phyloP scores from a whole-genome alignment of 2,797 vertebrate genomes.

The Pantherophis vulpinus region DNA sequence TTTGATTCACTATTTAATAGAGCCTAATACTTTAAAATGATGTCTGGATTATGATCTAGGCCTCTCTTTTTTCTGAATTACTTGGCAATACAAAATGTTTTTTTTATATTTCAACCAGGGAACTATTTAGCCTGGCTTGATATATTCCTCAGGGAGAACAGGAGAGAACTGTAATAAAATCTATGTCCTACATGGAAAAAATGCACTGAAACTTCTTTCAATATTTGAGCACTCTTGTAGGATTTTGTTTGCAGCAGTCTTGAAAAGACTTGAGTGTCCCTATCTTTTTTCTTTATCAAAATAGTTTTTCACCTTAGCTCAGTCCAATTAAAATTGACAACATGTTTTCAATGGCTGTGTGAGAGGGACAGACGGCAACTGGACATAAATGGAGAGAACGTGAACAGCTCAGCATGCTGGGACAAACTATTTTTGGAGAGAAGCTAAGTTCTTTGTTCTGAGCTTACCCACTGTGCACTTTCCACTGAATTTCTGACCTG shows the following conservation, averaged over 20 bases:
- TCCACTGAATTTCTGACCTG: neutral
- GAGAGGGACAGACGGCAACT: rapidly evolving
- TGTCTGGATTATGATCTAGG: neutral
- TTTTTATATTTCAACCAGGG: neutral
- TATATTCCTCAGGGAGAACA: constrained; percentile 1
- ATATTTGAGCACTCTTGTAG: neutral
- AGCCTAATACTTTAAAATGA: constrained; percentile 1
- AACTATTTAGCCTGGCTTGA: neutral
- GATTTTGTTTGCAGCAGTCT: neutral
- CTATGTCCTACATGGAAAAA: neutral
- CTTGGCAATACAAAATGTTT: constrained; percentile 18
- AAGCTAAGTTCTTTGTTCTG: neutral
- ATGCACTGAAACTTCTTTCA: neutral
- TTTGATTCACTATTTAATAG: neutral
- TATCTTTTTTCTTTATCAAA: neutral
- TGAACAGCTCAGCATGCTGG: neutral
- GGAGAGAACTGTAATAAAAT: neutral
- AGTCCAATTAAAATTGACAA: constrained; percentile 45
- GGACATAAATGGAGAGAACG: rapidly evolving
- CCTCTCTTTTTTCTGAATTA: neutral
- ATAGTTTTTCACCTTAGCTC: neutral
- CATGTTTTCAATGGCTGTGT: constrained; percentile 19
- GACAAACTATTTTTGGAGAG: neutral
- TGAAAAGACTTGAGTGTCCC: neutral
- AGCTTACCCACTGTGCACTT: neutral